Conservation (phyloP, 2,113 vertebrate species). For the Blennius ocellaris region DNA sequence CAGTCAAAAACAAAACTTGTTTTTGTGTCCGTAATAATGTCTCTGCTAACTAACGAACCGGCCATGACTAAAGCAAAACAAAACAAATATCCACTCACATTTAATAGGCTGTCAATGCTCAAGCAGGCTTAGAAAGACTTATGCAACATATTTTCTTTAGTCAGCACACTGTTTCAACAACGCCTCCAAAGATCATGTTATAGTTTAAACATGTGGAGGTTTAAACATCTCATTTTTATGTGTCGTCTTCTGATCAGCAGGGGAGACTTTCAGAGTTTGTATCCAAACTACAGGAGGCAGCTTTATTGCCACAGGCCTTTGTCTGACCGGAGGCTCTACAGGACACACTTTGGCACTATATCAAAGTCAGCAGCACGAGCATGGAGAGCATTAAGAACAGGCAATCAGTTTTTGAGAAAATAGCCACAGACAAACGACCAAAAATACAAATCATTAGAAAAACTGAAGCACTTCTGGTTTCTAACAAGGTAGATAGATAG, state of each 20-base stretch:
- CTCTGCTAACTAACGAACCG: no score
- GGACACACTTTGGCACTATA: slow-evolving; percentile 12
- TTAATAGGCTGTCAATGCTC: no score
- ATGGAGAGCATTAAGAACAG: slow-evolving; percentile 19
- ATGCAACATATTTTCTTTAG: background rate
- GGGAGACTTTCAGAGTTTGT: slow-evolving; percentile 5
- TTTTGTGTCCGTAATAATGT: no score
- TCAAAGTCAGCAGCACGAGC: slow-evolving; percentile 20
- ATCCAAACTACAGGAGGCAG: slow-evolving; percentile 32
- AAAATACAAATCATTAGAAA: no score
- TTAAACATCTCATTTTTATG: slow-evolving; percentile 25
- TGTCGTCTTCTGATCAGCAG: slow-evolving; percentile 22
- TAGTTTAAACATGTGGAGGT: background rate
- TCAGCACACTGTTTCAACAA: background rate
- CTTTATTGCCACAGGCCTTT: slow-evolving; percentile 17
- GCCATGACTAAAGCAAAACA: no score
- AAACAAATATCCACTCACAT: no score
- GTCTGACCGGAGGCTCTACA: slow-evolving; percentile 7
- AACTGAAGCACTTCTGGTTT: no score
- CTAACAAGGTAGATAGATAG: no score
- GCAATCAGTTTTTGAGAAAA: slow-evolving; percentile 18
- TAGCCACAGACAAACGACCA: background rate
- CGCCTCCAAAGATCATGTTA: background rate
- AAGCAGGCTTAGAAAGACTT: no score
- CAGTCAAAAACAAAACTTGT: no score